These are phyloP conservation scores for Sinelater perroti DNA, from an alignment of 2,888 invertebrate species.

Conservation along the genomic window DNA sequence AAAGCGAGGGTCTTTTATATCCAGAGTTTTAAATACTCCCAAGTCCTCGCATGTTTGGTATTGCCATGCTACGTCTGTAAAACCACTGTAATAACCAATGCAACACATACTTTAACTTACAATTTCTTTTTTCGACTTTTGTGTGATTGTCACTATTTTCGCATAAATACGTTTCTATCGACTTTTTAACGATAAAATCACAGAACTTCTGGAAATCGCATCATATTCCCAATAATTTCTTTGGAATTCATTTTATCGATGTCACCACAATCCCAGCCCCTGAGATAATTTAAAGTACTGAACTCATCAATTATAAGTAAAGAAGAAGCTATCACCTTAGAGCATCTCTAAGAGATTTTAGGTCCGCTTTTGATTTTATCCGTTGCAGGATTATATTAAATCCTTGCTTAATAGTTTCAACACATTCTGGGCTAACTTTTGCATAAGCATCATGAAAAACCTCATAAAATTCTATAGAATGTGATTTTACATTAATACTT, in stretches of 20 bases:
- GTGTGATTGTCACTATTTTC: neutral
- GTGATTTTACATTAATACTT: too few species aligned
- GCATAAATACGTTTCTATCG: neutral
- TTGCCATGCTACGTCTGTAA: neutral
- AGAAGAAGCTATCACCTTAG: too few species aligned
- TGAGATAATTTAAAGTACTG: too few species aligned
- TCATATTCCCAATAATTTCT: constrained; percentile 13
- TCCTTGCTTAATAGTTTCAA: neutral
- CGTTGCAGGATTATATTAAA: too few species aligned
- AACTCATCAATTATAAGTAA: too few species aligned
- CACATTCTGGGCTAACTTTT: constrained; percentile 50
- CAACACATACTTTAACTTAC: neutral
- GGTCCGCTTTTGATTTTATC: too few species aligned
- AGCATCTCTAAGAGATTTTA: too few species aligned
- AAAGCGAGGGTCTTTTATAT: neutral
- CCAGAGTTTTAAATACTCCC: constrained; percentile 10
- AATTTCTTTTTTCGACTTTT: neutral
- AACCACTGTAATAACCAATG: neutral
- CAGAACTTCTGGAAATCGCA: neutral
- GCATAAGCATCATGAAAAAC: constrained; percentile 62
- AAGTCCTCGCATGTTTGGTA: constrained; percentile 15
- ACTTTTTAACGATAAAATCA: constrained; percentile 2
- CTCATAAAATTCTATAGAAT: constrained; percentile 68
- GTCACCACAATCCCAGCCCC: constrained; percentile 21
- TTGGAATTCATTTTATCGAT: constrained; percentile 7